Evolutionary conservation across 64 coral and sea anemone species (phyloP), one percentile per base, ranked within the genome.

Genomic region (Pocillopora damicornis): DNA sequence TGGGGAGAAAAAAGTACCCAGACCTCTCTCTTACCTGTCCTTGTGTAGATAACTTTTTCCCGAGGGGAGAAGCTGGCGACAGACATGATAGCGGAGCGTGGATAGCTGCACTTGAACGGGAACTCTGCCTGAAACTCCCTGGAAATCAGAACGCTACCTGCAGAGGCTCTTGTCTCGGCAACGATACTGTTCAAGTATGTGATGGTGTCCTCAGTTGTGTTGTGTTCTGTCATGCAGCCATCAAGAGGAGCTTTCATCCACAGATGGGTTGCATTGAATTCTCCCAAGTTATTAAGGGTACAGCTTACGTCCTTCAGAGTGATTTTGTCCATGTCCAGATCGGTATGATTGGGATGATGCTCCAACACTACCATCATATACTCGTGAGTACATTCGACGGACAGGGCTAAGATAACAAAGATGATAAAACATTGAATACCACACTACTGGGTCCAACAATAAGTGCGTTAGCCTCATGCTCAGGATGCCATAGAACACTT

Each of bases 51-150:
- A 2, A 87, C 72, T 58, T 92, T 96, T 35, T 80, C 84, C 37
- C 94, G 87, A 10, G 94, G 94, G 42, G 88, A 93, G 51, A 93
- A 96, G 60, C 71, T 86, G 30, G 81, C 91, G 4, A 96, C 94
- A 34, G 94, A 96, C 42, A 96, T 34, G n/a, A 96, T 76, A 13
- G 81, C 79, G 5, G 77, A 82, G 10, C 91, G 78, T 11, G 88
- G 61, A 72, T 87, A 96, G 11, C 88, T 76, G 12, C 94, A 96
- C 76, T 90, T 80, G 57, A 96, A 92, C 18, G 88, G 77, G 59
- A 83, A 90, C 56, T 92, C 88, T 2, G 91, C 94, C n/a, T 96
- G 88, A 63, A 90, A 86, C 34, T 93, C 83, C 42, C 94, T 91
- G 30, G 83, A 83, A 45, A 96, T 90, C 61, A 62, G 51, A 45